Evolutionary conservation across 1,140 invertebrate species (phyloP), one percentile per base, ranked within the genome.

Genomic region (Hormaphis cornu): DNA sequence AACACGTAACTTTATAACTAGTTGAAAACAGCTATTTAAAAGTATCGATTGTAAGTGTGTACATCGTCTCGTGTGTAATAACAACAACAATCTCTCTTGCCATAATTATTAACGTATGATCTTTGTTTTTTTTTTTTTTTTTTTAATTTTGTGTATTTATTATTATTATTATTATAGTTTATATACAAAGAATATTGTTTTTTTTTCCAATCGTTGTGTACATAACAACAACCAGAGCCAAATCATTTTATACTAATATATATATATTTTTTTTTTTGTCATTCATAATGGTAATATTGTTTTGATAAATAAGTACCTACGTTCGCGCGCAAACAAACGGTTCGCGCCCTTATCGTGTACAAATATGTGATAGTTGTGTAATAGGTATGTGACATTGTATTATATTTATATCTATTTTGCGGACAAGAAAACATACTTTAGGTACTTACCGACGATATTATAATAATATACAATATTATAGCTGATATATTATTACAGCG

Each of bases 61-160:
- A 16, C 16, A n/a, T 2, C 40, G 14, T n/a, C 4, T n/a, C 16
- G 1, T 5, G 3, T n/a, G n/a, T 42, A 42, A n/a, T 42, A 42
- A 42, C n/a, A 42, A 42, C n/a, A 42, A 42, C n/a, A 42, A 42
- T 42, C 18, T 30, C 30, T 30, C 20, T 66, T 48, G 44, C 44
- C 61, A 50, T 66, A 66, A 22, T 33, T 26, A 33, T 30, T 30
- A 33, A 48, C 42, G 18, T 7, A 33, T 33, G 59, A 33, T 63
- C 59, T 48, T 63, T 18, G 59, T 63, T 46, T 33, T 61, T 30
- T 18, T 61, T 54, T 40, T 63, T 61, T 5, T 46, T 8, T n/a
- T n/a, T n/a, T n/a, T n/a, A n/a, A 46, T 46, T 46, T n/a, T 46
- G 12, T 12, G 12, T 8, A 46, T 46, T 8, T n/a, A 18, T 44